Evolutionary conservation across 2,113 vertebrate species (phyloP).

Genomic region (Jacana jacana): DNA sequence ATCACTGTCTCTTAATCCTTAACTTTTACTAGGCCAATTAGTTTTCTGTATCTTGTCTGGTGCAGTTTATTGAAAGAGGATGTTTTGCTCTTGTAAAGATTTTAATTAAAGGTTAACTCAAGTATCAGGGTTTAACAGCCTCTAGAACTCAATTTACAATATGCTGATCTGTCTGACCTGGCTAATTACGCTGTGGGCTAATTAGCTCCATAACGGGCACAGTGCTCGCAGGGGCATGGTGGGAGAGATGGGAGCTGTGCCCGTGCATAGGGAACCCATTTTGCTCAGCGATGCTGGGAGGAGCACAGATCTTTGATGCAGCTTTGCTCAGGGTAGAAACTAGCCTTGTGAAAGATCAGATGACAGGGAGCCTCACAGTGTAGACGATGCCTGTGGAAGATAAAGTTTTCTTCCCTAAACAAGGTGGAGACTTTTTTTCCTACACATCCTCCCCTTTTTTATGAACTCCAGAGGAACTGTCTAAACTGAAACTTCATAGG

Average conservation of each 20-base stretch:
- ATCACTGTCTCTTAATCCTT: background rate
- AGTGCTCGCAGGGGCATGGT: background rate
- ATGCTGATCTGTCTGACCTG: background rate
- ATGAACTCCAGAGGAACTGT: background rate
- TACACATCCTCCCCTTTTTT: background rate
- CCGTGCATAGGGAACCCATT: accelerated
- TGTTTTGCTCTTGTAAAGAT: background rate
- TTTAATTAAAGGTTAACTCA: conserved; percentile 15
- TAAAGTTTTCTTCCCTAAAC: background rate
- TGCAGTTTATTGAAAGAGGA: background rate
- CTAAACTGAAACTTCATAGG: background rate
- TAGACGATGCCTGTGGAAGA: background rate
- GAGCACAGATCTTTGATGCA: background rate
- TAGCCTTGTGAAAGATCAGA: background rate
- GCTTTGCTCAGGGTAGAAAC: background rate
- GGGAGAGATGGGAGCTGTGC: background rate
- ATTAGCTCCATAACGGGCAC: background rate
- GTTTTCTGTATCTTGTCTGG: background rate
- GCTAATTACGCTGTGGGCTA: background rate
- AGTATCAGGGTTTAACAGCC: background rate
- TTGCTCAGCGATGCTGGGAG: accelerated
- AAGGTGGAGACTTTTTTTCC: background rate
- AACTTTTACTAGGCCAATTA: background rate
- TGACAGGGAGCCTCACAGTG: background rate
- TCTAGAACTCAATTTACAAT: background rate